Conservation (phyloP, 2,113 vertebrate genomes). For the Mirounga angustirostris region DNA sequence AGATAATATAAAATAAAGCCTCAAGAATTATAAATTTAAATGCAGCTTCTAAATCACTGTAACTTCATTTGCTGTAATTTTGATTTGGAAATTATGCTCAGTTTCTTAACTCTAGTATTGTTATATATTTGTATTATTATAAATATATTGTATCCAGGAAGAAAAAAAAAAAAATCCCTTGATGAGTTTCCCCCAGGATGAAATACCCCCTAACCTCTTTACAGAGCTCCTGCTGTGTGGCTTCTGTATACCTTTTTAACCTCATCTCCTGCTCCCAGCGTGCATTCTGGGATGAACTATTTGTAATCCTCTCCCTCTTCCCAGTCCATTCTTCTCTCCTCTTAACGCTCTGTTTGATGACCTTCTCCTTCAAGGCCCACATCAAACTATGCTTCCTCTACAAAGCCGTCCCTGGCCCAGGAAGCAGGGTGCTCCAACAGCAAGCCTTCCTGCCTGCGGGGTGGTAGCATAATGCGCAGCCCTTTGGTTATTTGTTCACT, state of each 20-base stretch:
- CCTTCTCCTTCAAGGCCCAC: slow-evolving; percentile 1
- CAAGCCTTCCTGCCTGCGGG: background rate
- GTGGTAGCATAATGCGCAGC: background rate
- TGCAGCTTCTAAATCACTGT: background rate
- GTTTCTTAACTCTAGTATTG: background rate
- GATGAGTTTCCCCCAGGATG: background rate
- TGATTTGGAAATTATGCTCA: background rate
- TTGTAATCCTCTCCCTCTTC: background rate
- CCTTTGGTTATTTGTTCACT: background rate
- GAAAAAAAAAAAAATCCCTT: background rate
- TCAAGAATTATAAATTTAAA: background rate
- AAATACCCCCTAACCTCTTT: background rate
- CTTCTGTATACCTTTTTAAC: background rate
- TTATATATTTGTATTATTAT: slow-evolving; percentile 1
- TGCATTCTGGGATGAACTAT: background rate
- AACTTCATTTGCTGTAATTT: slow-evolving; percentile 40
- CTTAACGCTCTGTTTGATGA: background rate
- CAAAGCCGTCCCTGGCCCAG: background rate
- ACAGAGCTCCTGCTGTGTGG: background rate
- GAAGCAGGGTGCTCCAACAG: background rate
- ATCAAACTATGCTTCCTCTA: slow-evolving; percentile 14
- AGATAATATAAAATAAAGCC: background rate
- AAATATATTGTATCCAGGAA: background rate
- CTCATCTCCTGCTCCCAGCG: background rate
- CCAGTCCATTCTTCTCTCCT: background rate